phyloP scores from a whole-genome alignment of 2,888 invertebrate genomes.

The Alcis repandata region DNA sequence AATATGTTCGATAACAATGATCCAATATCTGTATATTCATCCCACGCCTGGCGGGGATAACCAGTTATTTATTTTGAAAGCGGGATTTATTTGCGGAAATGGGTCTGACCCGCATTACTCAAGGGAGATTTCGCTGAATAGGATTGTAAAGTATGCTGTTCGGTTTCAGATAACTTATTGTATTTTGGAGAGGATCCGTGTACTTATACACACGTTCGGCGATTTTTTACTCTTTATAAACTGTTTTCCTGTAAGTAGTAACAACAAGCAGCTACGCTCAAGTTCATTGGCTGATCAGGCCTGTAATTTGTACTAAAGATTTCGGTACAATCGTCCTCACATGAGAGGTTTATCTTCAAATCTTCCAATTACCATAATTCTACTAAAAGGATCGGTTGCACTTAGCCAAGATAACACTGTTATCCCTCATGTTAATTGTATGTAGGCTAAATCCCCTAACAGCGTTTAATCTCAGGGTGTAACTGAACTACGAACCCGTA shows the following conservation, averaged over 20 bases:
- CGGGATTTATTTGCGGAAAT: constrained; percentile 81
- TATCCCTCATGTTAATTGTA: constrained; percentile 45
- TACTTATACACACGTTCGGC: constrained; percentile 13
- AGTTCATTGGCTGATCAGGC: too few relatives aligned
- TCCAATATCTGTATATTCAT: constrained; percentile 60
- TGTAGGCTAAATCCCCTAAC: constrained; percentile 45
- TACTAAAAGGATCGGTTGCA: constrained; percentile 28
- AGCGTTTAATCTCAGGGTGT: constrained; percentile 47
- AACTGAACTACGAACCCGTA: constrained; percentile 45
- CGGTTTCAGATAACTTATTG: constrained; percentile 74
- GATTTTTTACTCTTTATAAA: not conserved
- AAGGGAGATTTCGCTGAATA: constrained; percentile 80
- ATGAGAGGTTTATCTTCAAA: constrained; percentile 23
- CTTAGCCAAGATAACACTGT: constrained; percentile 43
- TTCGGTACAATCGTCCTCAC: not conserved
- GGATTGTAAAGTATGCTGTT: constrained; percentile 76
- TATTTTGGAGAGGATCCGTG: constrained; percentile 61
- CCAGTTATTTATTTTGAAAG: constrained; percentile 79
- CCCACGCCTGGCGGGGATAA: constrained; percentile 59
- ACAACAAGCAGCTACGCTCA: too few relatives aligned
- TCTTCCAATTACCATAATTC: constrained; percentile 18
- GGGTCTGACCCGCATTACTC: constrained; percentile 81
- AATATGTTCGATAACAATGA: constrained; percentile 63
- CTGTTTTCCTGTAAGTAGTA: not conserved
- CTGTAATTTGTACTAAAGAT: not conserved